phyloP scores from a whole-genome alignment of 2,888 invertebrate genomes.

The Terebella lapidaria region DNA sequence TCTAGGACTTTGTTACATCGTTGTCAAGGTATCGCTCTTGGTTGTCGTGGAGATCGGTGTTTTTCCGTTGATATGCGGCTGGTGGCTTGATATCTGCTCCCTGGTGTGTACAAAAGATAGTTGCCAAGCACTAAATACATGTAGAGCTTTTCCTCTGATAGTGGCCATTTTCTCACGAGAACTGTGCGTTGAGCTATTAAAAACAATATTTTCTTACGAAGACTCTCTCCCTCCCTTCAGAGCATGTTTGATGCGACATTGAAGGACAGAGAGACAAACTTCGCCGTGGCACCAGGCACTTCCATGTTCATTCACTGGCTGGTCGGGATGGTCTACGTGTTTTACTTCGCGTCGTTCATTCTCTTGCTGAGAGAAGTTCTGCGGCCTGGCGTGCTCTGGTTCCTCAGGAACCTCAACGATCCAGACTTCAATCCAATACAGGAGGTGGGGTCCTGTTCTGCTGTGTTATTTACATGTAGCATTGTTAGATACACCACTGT shows the following conservation, averaged over 20 bases:
- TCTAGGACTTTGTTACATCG: slow-evolving; percentile 66
- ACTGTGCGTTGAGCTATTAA: not conserved
- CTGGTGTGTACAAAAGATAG: slow-evolving; percentile 57
- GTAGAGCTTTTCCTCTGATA: not conserved
- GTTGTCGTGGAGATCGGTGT: slow-evolving; percentile 97
- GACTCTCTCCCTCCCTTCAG: no score
- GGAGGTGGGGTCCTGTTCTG: slow-evolving; percentile 58
- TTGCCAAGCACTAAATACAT: not conserved
- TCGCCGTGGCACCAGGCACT: slow-evolving; percentile 87
- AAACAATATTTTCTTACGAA: not conserved
- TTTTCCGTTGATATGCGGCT: slow-evolving; percentile 92
- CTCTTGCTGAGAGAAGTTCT: slow-evolving; percentile 88
- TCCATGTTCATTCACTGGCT: slow-evolving; percentile 98
- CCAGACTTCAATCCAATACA: slow-evolving; percentile 99
- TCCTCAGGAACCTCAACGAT: slow-evolving; percentile 94
- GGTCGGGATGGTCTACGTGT: slow-evolving; percentile 91
- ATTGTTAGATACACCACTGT: no score
- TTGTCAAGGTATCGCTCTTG: slow-evolving; percentile 76
- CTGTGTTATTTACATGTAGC: not conserved
- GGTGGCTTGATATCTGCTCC: slow-evolving; percentile 99
- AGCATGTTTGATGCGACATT: slow-evolving; percentile 52
- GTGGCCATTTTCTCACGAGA: not conserved
- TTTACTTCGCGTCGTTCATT: slow-evolving; percentile 90
- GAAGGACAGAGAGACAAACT: slow-evolving; percentile 71
- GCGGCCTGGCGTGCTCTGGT: slow-evolving; percentile 96